These are phyloP conservation scores for Caretta caretta DNA, from an alignment of 2,113 vertebrate species.

Conservation along the genomic window DNA sequence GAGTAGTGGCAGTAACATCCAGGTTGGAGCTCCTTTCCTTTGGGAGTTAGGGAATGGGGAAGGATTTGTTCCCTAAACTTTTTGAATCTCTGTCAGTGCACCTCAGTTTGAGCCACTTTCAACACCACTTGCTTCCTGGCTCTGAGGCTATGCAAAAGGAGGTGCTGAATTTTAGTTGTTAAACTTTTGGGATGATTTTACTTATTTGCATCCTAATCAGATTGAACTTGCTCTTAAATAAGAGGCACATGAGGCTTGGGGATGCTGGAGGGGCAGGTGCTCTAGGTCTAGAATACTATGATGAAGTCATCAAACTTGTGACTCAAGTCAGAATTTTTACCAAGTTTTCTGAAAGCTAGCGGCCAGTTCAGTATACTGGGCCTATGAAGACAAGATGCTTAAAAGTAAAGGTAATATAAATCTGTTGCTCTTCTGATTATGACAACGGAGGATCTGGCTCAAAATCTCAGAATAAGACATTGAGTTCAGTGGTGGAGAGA, in stretches of 20 bases:
- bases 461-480: not conserved
- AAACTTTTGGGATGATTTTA: not conserved
- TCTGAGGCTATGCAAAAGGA: not conserved
- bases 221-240: not conserved
- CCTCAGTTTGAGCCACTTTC: not conserved
- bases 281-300: not conserved
- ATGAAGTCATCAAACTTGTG: not conserved
- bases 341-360: not conserved
- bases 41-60: not conserved
- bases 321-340: not conserved
- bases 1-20: not conserved
- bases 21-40: not conserved
- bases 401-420: not conserved
- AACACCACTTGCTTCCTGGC: not conserved
- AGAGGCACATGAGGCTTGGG: not conserved
- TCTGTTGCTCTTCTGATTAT: not conserved
- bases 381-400: not conserved
- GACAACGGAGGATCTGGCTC: not conserved
- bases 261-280: not conserved
- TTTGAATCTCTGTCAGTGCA: not conserved
- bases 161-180: not conserved
- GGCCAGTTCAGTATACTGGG: not conserved
- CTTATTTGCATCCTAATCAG: not conserved
- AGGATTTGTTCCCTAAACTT: not conserved
- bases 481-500: not conserved